These are phyloP conservation scores for Sceliomorpha sp. DNA, from an alignment of 2,888 invertebrate species.

Conservation along the genomic window DNA sequence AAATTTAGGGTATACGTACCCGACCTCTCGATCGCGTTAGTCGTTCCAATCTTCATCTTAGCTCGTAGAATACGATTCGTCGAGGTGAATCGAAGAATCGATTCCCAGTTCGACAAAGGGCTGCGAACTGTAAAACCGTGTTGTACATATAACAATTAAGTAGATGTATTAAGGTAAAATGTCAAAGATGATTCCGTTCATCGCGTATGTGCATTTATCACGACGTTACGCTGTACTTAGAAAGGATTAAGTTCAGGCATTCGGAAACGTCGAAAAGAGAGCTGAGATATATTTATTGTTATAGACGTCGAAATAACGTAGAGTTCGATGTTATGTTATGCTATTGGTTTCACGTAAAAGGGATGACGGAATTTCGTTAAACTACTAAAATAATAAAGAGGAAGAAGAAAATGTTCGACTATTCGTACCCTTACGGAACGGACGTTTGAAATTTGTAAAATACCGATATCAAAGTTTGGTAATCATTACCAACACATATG, in stretches of 20 bases:
- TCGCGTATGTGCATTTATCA: constrained; percentile 66
- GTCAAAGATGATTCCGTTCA: constrained; percentile 45
- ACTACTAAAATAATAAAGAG: constrained; percentile 4
- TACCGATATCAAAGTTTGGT: too few species aligned
- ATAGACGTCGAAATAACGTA: constrained; percentile 56
- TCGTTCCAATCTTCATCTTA: too few species aligned
- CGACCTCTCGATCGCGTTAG: too few species aligned
- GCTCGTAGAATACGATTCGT: not conserved
- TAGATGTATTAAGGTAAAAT: constrained; percentile 22
- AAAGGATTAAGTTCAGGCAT: constrained; percentile 52
- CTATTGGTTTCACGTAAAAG: constrained; percentile 27
- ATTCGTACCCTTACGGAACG: not conserved
- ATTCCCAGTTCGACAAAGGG: too few species aligned
- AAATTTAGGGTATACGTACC: too few species aligned
- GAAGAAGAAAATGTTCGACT: not conserved
- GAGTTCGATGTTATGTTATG: constrained; percentile 36
- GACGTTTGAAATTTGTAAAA: too few species aligned
- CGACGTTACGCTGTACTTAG: constrained; percentile 63
- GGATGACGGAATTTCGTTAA: not conserved
- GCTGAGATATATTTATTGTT: constrained; percentile 76
- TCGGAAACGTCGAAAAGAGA: constrained; percentile 63
- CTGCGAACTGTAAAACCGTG: constrained; percentile 42
- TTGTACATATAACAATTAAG: constrained; percentile 51
- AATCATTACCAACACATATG: too few species aligned
- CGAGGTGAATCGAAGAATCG: constrained; percentile 16